Evolutionary conservation across 2,113 vertebrate species (phyloP), one percentile per base, ranked within the genome.

Genomic region (Tragelaphus strepsiceros): DNA sequence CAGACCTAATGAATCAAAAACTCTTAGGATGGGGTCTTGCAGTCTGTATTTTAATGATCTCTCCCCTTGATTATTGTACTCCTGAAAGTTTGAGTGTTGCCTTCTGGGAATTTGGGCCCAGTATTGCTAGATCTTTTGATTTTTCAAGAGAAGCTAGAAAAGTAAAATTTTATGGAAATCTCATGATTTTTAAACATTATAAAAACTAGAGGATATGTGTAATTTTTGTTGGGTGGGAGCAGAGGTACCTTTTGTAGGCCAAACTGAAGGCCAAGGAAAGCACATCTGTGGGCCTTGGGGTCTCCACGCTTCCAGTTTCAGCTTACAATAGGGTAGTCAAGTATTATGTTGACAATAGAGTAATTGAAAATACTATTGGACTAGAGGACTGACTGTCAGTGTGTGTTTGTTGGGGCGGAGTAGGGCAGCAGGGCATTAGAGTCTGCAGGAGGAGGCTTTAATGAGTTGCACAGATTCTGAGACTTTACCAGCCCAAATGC

Each of bases 101-200:
- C 22, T 59, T 51, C 15, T 49, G 58, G 51, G 30, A 83, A 35
- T 67, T 91, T 43, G 49, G 49, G 22, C 35, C 17, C 43, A 53
- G 24, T 85, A 67, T 92, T 95, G 49, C 78, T 49, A 85, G 30
- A 39, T 89, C 24, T 78, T 93, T 90, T 83, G 87, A 83, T 43
- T 93, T 93, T 93, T 78, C 43, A 58, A 91, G 39, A 88, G 61
- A 91, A 93, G 14, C 49, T 93, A 80, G 84, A 92, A 92, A 95
- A 59, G 28, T 64, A 64, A 85, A 86, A 11, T 61, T 80, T 83
- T 30, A 26, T 88, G 51, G 62, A 77, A 77, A 67, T 83, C n/a
- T 56, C 9, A 15, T 62, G 43, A 88, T 67, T 83, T 91, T 53
- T 67, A 91, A 67, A 35, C 39, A 77, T 43, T 85, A 32, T 61